Base-by-base conservation (phyloP, 2,113 vertebrate species). In the Pachycephala philippinensis region DNA sequence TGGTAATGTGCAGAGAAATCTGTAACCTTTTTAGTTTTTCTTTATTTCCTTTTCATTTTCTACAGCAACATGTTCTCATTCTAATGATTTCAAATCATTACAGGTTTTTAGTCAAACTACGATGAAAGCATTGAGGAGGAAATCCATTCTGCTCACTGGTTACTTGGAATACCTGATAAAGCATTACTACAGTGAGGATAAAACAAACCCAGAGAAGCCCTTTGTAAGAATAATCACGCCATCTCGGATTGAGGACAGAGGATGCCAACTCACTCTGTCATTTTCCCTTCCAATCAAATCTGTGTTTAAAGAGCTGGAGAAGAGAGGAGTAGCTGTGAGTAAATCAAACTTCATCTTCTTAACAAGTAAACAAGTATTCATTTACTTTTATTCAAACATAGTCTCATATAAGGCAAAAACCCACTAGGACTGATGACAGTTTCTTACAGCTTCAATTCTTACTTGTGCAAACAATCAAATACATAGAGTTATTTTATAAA, bases 141-240 rank as follows among this genome's bases (percentile, higher is more conserved):
- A 99, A 98, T 99, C 99, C 3, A 2, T 99, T 91, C 97, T 99
- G 42, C 96, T 99, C 86, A 99, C 99, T 0, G 99, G 98, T 7
- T 99, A 99, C 96, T 97, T 99, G 98, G 99, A 99, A 96, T 98
- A 98, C 79, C 95, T 99, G 95, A 98, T 99, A 92, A 98, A 96
- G 30, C 97, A 98, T 52, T 96, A 98, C 97, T 98, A 97, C 95
- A 88, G 27, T 8, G 71, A 98, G 82, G 98, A 98, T 31, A 93
- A 97, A 47, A 13, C 66, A 18, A 89, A 93, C 35, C 97, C 98
- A 22, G 39, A 85, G 81, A 98, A 97, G 76, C 97, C 98, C 12
- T 78, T 95, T 33, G 95, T 99, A 37, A 97, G 68, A 82, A 98
- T 99, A 96, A 97, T 99, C 91, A 99, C 99, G 4, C 99, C 99